Evolutionary conservation across 2,888 invertebrate genomes (phyloP).

Genomic region (Lasiommata megera): DNA sequence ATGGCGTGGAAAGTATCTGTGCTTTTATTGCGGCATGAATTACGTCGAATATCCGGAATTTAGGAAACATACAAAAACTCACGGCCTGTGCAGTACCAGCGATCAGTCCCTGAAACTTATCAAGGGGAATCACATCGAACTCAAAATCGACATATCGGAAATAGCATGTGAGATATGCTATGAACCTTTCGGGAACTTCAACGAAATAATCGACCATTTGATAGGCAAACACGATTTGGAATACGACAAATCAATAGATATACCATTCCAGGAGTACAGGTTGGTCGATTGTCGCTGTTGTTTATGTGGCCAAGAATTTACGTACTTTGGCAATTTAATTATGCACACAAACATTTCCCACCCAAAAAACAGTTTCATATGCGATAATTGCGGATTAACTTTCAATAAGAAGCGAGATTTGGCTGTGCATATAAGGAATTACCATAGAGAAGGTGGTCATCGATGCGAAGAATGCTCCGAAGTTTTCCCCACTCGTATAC

Average conservation of each 20-base stretch:
- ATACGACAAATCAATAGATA: constrained; percentile 55
- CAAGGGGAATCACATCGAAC: constrained; percentile 55
- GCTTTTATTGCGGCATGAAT: constrained; percentile 64
- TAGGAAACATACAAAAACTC: constrained; percentile 60
- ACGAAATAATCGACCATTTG: constrained; percentile 61
- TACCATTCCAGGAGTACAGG: constrained; percentile 56
- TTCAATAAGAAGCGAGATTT: constrained; percentile 61
- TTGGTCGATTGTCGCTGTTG: constrained; percentile 54
- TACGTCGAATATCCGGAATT: constrained; percentile 55
- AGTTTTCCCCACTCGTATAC: constrained; percentile 43
- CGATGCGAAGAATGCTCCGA: constrained; percentile 55
- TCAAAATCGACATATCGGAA: constrained; percentile 66
- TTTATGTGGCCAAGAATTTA: constrained; percentile 54
- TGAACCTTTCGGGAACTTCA: constrained; percentile 47
- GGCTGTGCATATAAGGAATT: constrained; percentile 50
- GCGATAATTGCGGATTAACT: constrained; percentile 56
- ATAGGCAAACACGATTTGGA: constrained; percentile 55
- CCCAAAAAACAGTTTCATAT: constrained; percentile 54
- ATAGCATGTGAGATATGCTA: constrained; percentile 60
- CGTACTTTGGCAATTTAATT: constrained; percentile 55
- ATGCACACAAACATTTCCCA: constrained; percentile 57
- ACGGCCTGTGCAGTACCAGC: constrained; percentile 52
- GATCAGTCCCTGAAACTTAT: constrained; percentile 53
- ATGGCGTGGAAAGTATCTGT: constrained; percentile 64
- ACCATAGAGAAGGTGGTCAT: constrained; percentile 55